These are phyloP conservation scores for Agelastica alni DNA, from an alignment of 2,888 invertebrate species.

Conservation along the genomic window DNA sequence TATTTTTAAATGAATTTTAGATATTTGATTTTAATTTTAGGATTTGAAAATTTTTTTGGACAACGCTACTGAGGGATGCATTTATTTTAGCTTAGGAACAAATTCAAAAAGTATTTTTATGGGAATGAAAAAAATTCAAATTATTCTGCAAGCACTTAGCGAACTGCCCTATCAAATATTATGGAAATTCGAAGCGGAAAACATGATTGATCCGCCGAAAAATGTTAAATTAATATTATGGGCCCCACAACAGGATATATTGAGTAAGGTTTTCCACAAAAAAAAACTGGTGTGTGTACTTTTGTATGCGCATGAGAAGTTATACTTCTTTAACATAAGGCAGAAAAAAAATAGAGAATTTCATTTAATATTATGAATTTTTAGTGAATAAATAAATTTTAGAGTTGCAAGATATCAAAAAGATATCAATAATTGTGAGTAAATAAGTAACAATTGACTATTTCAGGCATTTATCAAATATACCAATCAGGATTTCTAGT, in stretches of 20 bases:
- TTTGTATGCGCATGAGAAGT: too few species aligned
- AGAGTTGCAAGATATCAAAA: too few species aligned
- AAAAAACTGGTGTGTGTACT: too few species aligned
- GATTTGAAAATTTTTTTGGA: conserved; percentile 49
- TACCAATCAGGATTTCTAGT: too few species aligned
- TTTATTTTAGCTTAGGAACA: conserved; percentile 55
- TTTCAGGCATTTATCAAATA: too few species aligned
- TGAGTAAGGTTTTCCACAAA: conserved; percentile 48
- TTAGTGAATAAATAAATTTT: too few species aligned
- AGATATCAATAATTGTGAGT: too few species aligned
- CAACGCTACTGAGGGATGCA: conserved; percentile 47
- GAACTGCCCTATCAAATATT: conserved; percentile 53
- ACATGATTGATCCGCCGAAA: conserved; percentile 40
- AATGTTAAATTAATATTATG: conserved; percentile 54
- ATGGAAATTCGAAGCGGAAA: conserved; percentile 56
- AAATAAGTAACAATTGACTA: too few species aligned
- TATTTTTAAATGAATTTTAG: too few species aligned
- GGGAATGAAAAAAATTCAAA: conserved; percentile 40
- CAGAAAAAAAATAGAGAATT: too few species aligned
- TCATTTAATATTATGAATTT: too few species aligned
- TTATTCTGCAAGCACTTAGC: conserved; percentile 49
- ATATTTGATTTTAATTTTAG: conserved; percentile 30
- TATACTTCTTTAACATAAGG: too few species aligned
- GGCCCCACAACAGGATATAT: conserved; percentile 52
- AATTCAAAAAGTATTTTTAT: conserved; percentile 49